Base-by-base conservation (phyloP, 2,113 vertebrate genomes). In the Muntiacus muntjak region DNA sequence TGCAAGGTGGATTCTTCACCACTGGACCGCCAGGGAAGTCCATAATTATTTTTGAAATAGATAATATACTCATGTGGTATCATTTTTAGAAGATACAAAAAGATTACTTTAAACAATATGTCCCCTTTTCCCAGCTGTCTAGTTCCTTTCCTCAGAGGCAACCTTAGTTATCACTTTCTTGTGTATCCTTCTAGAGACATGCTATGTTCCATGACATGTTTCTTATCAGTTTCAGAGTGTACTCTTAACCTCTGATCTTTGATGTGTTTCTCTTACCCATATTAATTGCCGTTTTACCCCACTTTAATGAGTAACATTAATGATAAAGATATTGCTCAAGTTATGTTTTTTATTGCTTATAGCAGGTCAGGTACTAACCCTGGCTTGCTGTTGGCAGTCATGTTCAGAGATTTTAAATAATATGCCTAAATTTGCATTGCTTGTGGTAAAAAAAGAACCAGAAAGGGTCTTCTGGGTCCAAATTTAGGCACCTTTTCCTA, bases 51-150 rank as follows among this genome's bases (percentile, higher is more conserved):
- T 95, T 96, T 52, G 5, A 90, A 81, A 43, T 57, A 60, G 40
- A 6, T 85, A 89, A 36, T 47, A 30, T 21, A 47, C 74, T 89
- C 26, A 50, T 15, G 6, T 95, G 33, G 33, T 89, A 60, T 45
- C 33, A 86, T 92, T 92, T 88, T 95, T 15, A 47, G 85, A 93
- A 88, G 45, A 82, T 82, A 86, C 26, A 71, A 85, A 93, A 88
- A 74, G 60, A 54, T 60, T 62, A 5, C 16, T 6, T 88, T 85
- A 60, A 71, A 86, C 57, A 94, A 52, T 81, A 16, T 36, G 8
- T 23, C 57, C 57, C 23, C n/a, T 94, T 76, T 58, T 9, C 19
- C 58, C 30, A 81, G 36, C 36, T 71, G 11, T 74, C 67, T 74
- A 74, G n/a, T 74, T 74, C 50, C n/a, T 95, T 62, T 57, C 11